Evolutionary conservation across 2,113 vertebrate genomes (phyloP).

Genomic region (Caranx melampygus): DNA sequence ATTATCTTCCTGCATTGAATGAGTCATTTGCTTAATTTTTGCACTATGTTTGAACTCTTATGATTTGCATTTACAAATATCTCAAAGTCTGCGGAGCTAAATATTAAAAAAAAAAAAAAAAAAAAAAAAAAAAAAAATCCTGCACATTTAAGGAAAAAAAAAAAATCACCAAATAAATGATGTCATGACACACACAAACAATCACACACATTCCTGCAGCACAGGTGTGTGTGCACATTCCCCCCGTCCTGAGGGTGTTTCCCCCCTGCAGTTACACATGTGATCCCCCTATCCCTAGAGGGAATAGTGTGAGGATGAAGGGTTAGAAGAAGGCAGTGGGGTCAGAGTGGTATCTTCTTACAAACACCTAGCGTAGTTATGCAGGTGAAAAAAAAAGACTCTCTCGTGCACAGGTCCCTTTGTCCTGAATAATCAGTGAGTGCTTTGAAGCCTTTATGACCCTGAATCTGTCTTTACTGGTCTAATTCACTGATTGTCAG

Average conservation of each 20-base stretch:
- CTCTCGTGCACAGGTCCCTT: slow-evolving; percentile 69
- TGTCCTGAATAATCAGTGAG: slow-evolving; percentile 73
- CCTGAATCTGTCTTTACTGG: slow-evolving; percentile 54
- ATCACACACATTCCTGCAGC: slow-evolving; percentile 62
- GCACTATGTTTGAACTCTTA: slow-evolving; percentile 76
- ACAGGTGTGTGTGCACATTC: slow-evolving; percentile 74
- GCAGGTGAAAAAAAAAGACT: slow-evolving; percentile 50
- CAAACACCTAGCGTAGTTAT: slow-evolving; percentile 71
- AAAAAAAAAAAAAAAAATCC: slow-evolving; percentile 35
- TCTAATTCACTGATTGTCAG: slow-evolving; percentile 78
- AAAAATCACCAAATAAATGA: slow-evolving; percentile 18
- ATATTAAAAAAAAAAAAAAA: slow-evolving; percentile 13
- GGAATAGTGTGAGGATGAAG: slow-evolving; percentile 67
- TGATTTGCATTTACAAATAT: slow-evolving; percentile 40
- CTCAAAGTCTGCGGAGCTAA: slow-evolving; percentile 38
- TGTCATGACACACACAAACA: slow-evolving; percentile 45
- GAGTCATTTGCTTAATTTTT: slow-evolving; percentile 73
- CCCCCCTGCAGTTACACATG: slow-evolving; percentile 62
- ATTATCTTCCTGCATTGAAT: slow-evolving; percentile 58
- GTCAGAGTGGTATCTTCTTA: slow-evolving; percentile 75
- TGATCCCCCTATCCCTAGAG: slow-evolving; percentile 66
- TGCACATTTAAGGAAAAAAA: slow-evolving; percentile 13
- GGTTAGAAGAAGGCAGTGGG: slow-evolving; percentile 45
- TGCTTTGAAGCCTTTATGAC: slow-evolving; percentile 79
- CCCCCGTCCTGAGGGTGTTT: slow-evolving; percentile 61